These are phyloP conservation scores for Polydrusus cervinus DNA, from an alignment of 2,888 invertebrate genomes.

Conservation along the genomic window DNA sequence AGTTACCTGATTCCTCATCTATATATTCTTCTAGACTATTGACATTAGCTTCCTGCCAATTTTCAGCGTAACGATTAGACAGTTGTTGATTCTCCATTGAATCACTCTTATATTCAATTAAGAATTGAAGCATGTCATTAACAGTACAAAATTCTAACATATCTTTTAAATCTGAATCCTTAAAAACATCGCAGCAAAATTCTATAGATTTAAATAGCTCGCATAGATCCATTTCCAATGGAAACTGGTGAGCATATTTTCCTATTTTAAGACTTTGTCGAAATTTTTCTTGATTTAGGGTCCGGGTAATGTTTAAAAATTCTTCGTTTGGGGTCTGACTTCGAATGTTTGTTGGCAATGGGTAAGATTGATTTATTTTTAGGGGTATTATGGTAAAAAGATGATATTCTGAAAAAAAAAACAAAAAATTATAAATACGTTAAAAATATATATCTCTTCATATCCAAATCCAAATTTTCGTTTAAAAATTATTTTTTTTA, in stretches of 20 bases:
- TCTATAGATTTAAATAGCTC: slow-evolving; percentile 58
- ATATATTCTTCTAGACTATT: neutral
- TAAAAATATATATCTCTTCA: no score
- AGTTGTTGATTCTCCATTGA: slow-evolving; percentile 37
- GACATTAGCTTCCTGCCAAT: neutral
- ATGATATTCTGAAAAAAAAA: slow-evolving; percentile 48
- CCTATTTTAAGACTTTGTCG: slow-evolving; percentile 27
- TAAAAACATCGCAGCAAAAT: slow-evolving; percentile 61
- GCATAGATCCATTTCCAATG: slow-evolving; percentile 58
- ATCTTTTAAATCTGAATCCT: slow-evolving; percentile 46
- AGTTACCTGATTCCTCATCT: neutral
- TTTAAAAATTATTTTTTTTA: no score
- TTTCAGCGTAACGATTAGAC: neutral
- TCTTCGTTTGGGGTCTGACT: neutral
- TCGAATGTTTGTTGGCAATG: neutral
- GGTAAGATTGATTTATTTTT: neutral
- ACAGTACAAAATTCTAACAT: slow-evolving; percentile 57
- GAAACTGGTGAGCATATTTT: slow-evolving; percentile 38
- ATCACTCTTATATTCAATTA: slow-evolving; percentile 52
- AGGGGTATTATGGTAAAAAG: slow-evolving; percentile 41
- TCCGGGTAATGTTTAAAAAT: slow-evolving; percentile 24
- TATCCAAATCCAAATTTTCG: no score
- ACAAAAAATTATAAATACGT: no score
- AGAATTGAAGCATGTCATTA: slow-evolving; percentile 54
- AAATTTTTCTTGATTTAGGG: slow-evolving; percentile 36